These are phyloP conservation scores for Anas platyrhynchos DNA, from an alignment of 2,113 vertebrate species.

Conservation along the genomic window DNA sequence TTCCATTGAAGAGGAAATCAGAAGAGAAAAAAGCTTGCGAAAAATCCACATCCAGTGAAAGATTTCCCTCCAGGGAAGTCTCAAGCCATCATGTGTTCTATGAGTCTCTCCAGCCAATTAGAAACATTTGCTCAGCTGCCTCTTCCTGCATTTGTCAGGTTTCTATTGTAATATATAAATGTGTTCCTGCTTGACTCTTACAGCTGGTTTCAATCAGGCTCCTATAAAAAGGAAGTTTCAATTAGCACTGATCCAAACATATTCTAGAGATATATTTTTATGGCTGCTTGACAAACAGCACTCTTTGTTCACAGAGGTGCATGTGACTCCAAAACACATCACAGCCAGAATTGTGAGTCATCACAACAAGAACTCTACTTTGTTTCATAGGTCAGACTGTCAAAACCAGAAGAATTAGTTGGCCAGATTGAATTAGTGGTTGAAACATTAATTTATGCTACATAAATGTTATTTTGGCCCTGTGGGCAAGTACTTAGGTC, in stretches of 20 bases:
- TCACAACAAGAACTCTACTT: slow-evolving; percentile 50
- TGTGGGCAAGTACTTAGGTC: slow-evolving; percentile 76
- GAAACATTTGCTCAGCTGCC: not conserved
- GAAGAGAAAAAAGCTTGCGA: not conserved
- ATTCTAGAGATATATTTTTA: slow-evolving; percentile 73
- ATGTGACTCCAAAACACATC: not conserved
- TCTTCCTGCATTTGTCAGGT: slow-evolving; percentile 50
- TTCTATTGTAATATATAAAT: slow-evolving; percentile 65
- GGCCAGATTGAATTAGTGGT: slow-evolving; percentile 78
- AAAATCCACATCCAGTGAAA: not conserved
- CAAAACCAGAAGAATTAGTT: slow-evolving; percentile 76
- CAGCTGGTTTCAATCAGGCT: slow-evolving; percentile 79
- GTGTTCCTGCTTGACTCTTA: slow-evolving; percentile 60
- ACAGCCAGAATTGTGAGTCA: slow-evolving; percentile 71
- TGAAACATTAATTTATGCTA: slow-evolving; percentile 82
- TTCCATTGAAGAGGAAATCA: not conserved
- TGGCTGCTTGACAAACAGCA: slow-evolving; percentile 37
- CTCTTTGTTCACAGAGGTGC: slow-evolving; percentile 58
- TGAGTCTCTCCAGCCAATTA: slow-evolving; percentile 4
- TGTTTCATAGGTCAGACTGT: slow-evolving; percentile 60
- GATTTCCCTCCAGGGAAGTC: not conserved
- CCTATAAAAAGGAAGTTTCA: slow-evolving; percentile 79
- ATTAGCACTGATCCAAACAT: slow-evolving; percentile 71
- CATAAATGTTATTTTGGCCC: slow-evolving; percentile 83
- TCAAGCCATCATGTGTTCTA: not conserved